A percentile compares a stretch with the other conserved stretches of the same genome.
These are phyloP conservation scores for Euplexia lucipara DNA, from an alignment of 2,888 invertebrate genomes.

Conservation along the genomic window DNA sequence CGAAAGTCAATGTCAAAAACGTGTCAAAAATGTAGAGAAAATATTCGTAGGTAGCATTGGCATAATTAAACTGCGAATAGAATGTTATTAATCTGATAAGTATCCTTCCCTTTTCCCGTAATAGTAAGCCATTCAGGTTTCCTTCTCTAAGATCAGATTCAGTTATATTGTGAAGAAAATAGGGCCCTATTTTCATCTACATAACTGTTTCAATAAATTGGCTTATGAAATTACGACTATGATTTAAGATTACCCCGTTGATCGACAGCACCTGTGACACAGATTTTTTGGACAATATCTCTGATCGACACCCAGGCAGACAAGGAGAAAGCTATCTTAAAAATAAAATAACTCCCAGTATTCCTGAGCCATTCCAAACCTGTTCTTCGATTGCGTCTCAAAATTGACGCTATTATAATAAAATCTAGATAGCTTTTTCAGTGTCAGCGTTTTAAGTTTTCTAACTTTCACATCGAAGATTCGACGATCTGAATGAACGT, in stretches of 20 bases:
- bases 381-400: constrained; percentile 18
- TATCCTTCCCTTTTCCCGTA: too few species aligned
- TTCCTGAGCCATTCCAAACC: constrained; percentile 11
- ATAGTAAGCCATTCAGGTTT: too few species aligned
- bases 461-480: constrained; percentile 21
- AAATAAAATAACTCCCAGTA: constrained; percentile 21
- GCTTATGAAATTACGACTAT: not conserved
- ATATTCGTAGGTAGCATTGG: too few species aligned
- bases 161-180: too few species aligned
- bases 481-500: constrained; percentile 23
- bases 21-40: too few species aligned
- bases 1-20: too few species aligned
- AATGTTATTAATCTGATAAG: too few species aligned
- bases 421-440: constrained; percentile 29
- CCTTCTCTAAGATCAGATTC: too few species aligned
- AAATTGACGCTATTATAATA: constrained; percentile 21
- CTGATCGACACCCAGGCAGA: constrained; percentile 34
- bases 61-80: too few species aligned
- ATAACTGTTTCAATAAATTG: not conserved
- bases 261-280: not conserved
- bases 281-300: constrained; percentile 55
- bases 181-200: too few species aligned
- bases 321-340: constrained; percentile 50
- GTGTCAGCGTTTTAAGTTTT: constrained; percentile 18
- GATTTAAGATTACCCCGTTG: not conserved